phyloP scores from a whole-genome alignment of 2,113 vertebrate genomes.

The Melierax canorus region DNA sequence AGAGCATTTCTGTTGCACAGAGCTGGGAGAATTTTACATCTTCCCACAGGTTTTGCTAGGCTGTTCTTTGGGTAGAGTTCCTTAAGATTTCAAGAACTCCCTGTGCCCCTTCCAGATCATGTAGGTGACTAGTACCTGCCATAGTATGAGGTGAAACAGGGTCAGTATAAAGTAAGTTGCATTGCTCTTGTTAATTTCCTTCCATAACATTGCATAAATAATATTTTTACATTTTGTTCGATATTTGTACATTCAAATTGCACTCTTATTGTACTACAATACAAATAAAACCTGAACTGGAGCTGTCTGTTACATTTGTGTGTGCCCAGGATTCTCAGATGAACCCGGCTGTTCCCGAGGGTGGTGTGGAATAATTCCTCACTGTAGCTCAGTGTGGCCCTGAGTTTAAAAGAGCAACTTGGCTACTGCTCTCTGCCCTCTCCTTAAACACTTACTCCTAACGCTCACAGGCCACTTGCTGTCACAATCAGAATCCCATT shows the following conservation, averaged over 20 bases:
- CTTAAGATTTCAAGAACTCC: background rate
- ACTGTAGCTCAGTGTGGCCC: background rate
- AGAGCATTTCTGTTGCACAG: constrained; percentile 16
- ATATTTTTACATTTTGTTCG: constrained; percentile 72
- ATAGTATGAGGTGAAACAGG: constrained; percentile 61
- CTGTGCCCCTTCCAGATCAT: background rate
- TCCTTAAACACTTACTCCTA: background rate
- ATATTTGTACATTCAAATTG: constrained; percentile 73
- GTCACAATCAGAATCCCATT: background rate
- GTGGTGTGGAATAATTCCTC: background rate
- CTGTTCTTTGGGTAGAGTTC: constrained; percentile 26
- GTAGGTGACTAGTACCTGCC: constrained; percentile 48
- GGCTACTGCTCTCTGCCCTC: background rate
- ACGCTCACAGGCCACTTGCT: background rate
- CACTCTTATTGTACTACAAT: constrained; percentile 69
- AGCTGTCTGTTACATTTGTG: constrained; percentile 44
- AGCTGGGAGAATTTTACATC: constrained; percentile 13
- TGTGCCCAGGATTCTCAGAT: background rate
- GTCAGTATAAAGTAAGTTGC: constrained; percentile 52
- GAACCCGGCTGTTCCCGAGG: background rate
- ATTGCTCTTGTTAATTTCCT: constrained; percentile 53
- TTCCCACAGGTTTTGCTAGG: constrained; percentile 12
- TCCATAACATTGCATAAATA: constrained; percentile 65
- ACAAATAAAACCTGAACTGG: constrained; percentile 74
- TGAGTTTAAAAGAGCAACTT: background rate